phyloP scores from a whole-genome alignment of 2,113 vertebrate species.

The Xenopus tropicalis region DNA sequence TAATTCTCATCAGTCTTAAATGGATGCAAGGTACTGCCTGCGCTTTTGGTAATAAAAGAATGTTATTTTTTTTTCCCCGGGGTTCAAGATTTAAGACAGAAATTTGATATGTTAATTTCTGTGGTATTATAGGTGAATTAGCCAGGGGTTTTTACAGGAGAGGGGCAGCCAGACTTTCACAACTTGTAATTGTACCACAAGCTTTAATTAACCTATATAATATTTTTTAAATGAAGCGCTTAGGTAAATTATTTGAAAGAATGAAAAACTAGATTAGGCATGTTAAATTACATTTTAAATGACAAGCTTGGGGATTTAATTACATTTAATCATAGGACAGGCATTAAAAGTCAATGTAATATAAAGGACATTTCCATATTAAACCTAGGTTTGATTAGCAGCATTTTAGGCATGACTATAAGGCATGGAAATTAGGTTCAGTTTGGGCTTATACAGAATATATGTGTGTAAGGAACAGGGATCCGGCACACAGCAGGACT shows the following conservation, averaged over 20 bases:
- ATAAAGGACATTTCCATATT: neutral
- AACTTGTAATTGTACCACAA: conserved; percentile 9
- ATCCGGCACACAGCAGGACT: no score
- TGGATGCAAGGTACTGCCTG: no score
- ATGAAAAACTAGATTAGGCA: conserved; percentile 35
- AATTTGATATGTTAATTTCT: no score
- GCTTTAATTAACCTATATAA: conserved; percentile 26
- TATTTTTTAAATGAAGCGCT: conserved; percentile 17
- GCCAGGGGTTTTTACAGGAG: no score
- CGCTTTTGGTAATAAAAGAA: no score
- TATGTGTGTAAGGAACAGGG: no score
- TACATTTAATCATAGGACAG: conserved; percentile 21
- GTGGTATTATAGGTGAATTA: no score
- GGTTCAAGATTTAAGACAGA: no score
- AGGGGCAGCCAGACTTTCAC: neutral
- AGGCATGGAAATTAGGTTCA: neutral
- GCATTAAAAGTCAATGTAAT: conserved; percentile 15
- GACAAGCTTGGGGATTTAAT: conserved; percentile 18
- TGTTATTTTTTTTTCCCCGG: no score
- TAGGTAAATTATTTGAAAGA: conserved; percentile 29
- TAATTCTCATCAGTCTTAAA: no score
- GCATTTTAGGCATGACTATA: neutral
- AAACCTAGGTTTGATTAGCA: conserved; percentile 16
- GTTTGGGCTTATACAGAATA: no score
- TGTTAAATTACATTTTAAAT: conserved; percentile 29